Base-by-base conservation (phyloP, 1,140 invertebrate species). In the Micrasema longulum region DNA sequence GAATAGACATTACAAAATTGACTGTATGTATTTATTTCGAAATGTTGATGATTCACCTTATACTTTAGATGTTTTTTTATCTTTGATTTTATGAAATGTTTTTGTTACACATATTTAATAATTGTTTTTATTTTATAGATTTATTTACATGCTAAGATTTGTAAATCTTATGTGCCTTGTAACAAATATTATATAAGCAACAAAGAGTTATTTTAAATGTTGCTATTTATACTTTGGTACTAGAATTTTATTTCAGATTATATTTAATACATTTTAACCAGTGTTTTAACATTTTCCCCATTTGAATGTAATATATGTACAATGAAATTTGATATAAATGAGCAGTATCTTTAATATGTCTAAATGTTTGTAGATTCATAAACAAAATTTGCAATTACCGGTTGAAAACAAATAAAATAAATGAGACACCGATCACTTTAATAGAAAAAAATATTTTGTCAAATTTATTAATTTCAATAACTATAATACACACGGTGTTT, bases 41-140 rank as follows among this genome's bases (percentile, higher is more conserved):
- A n/a, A 4, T 4, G 26, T 31, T 31, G 7, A 31, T 47, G 14
- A 47, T 31, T 55, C 35, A 35, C 31, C 31, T n/a, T 36, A 55
- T 31, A 55, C 14, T 31, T 55, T 12, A 55, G 12, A 55, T 55
- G 14, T 55, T 55, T 48, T 53, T 26, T 12, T 55, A 55, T 55
- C 12, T 16, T 55, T 55, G 35, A 14, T 23, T 1, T 26, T 35
- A 55, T 31, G 26, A 31, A 31, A 31, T 31, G 26, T 31, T 31
- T 35, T 53, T 53, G 9, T 53, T 53, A 53, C n/a, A n/a, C 2
- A 53, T 26, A 12, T 53, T 53, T 26, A 45, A 45, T 45, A 45
- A 53, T 53, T 31, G 50, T 53, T 53, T 45, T 53, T 53, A 23
- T 53, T 53, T 53, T 26, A 53, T 53, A 53, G 50, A 53, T 53